Conservation (phyloP, 2,113 vertebrate genomes). For the Stegastes partitus region DNA sequence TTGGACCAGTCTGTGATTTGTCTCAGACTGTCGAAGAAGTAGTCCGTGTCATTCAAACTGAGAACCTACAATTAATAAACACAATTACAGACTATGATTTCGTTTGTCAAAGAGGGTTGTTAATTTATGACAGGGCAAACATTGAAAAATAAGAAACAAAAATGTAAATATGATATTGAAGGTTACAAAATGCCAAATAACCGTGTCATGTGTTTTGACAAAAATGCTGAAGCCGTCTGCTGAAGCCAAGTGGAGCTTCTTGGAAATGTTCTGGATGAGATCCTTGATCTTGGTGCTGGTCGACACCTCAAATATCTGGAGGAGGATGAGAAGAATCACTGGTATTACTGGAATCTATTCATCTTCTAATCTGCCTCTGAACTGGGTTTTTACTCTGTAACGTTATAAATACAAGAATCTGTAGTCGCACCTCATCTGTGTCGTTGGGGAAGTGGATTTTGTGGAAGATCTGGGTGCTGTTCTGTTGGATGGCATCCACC, state of each 20-base stretch:
- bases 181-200: slow-evolving; percentile 50
- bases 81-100: background rate
- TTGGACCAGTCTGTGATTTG: slow-evolving; percentile 92
- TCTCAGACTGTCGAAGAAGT: slow-evolving; percentile 95
- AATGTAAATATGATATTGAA: background rate
- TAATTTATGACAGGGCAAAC: background rate
- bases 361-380: background rate
- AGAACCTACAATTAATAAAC: slow-evolving; percentile 86
- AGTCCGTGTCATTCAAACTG: slow-evolving; percentile 93
- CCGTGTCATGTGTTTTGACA: slow-evolving; percentile 95
- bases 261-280: slow-evolving; percentile 85
- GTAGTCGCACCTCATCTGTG: slow-evolving; percentile 86
- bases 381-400: background rate
- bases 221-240: slow-evolving; percentile 96
- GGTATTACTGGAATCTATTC: background rate
- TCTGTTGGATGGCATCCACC: slow-evolving; percentile 92
- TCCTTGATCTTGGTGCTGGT: slow-evolving; percentile 88
- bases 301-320: slow-evolving; percentile 89
- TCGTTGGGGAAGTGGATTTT: slow-evolving; percentile 93
- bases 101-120: background rate
- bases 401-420: background rate
- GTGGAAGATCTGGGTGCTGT: slow-evolving; percentile 90
- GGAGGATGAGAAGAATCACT: background rate
- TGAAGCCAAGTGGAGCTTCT: slow-evolving; percentile 86
- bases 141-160: background rate